Percentiles rank a stretch among this genome's conserved stretches.
Conservation (phyloP, 2,113 vertebrate genomes). For the Panurus biarmicus region DNA sequence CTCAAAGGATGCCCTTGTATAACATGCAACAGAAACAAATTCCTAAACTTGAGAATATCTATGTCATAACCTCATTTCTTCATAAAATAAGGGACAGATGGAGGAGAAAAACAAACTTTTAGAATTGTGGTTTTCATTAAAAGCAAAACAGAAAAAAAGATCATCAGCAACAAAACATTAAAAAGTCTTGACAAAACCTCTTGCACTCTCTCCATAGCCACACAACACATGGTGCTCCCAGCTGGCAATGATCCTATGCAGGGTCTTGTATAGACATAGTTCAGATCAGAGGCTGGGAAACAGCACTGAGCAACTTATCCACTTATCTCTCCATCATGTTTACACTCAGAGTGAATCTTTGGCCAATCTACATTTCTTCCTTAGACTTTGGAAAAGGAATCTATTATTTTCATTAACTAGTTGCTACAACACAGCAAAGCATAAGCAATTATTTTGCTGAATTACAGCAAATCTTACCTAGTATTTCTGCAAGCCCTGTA, state of each 20-base stretch:
- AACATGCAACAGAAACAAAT: background rate
- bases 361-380: background rate
- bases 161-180: background rate
- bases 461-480: background rate
- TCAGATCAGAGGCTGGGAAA: background rate
- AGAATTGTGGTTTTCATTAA: background rate
- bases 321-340: background rate
- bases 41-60: background rate
- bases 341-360: background rate
- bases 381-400: background rate
- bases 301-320: background rate
- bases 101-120: background rate
- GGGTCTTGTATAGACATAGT: background rate
- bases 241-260: background rate
- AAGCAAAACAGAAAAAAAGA: background rate
- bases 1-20: background rate
- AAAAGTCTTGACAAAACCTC: background rate
- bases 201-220: background rate
- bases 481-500: background rate
- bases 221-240: background rate
- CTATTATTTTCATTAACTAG: background rate
- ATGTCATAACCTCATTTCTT: constrained; percentile 1
- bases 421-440: background rate
- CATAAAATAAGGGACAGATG: background rate
- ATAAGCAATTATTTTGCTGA: background rate